Conservation (phyloP, 2,113 vertebrate species). For the Corythaixoides concolor region DNA sequence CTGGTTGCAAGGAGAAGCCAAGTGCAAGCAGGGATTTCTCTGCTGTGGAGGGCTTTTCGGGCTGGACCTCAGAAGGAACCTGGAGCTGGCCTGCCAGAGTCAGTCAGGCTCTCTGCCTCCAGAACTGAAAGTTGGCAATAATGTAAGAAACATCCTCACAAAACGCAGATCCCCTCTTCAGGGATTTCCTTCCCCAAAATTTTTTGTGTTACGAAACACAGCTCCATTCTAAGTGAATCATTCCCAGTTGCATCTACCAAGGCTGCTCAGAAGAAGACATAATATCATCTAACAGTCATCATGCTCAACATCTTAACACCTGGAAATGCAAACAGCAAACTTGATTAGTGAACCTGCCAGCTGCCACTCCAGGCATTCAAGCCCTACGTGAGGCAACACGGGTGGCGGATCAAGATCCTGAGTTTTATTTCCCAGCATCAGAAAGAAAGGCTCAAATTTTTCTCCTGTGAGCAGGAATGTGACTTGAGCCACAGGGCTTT, state of each 20-base stretch:
- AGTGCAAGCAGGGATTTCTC: neutral
- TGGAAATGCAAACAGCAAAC: neutral
- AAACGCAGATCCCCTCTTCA: neutral
- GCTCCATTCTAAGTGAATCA: neutral
- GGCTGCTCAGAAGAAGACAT: neutral
- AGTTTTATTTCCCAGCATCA: neutral
- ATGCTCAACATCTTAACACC: too few species aligned
- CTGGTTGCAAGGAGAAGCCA: neutral
- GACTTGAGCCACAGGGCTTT: neutral
- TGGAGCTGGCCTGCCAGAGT: neutral
- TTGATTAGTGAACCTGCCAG: neutral
- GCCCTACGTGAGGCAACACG: accelerated
- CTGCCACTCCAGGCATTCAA: neutral
- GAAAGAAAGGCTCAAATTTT: neutral
- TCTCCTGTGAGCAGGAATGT: neutral
- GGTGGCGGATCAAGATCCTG: neutral
- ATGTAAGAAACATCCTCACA: neutral
- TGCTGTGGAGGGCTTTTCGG: neutral
- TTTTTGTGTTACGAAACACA: neutral
- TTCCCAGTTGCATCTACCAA: neutral
- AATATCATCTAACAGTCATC: neutral
- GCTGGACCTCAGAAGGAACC: neutral
- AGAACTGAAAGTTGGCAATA: neutral
- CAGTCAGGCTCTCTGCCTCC: neutral
- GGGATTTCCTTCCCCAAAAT: neutral